These are phyloP conservation scores for Hyposoter dolosus DNA, from an alignment of 2,888 invertebrate species.

Conservation along the genomic window DNA sequence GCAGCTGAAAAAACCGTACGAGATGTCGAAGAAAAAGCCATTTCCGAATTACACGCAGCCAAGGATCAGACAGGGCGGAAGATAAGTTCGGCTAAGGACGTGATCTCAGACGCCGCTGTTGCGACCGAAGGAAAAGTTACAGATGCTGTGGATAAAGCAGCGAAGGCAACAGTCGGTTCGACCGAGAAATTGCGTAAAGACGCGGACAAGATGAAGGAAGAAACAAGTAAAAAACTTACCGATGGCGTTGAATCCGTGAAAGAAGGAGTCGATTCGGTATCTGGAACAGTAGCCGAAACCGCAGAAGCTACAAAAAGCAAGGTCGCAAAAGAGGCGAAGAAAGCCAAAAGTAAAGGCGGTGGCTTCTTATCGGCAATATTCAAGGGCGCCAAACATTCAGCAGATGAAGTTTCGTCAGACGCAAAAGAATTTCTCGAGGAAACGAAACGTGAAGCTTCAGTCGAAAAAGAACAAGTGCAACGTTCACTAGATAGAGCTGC, in stretches of 20 bases:
- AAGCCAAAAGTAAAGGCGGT: slow-evolving; percentile 69
- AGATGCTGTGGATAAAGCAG: slow-evolving; percentile 85
- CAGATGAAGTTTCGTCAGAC: slow-evolving; percentile 77
- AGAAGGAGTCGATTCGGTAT: slow-evolving; percentile 41
- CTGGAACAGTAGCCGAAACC: slow-evolving; percentile 45
- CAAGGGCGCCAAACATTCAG: slow-evolving; percentile 81
- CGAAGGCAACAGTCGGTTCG: slow-evolving; percentile 84
- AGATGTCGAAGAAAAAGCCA: slow-evolving; percentile 61
- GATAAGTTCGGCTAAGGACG: slow-evolving; percentile 53
- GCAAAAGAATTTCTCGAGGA: slow-evolving; percentile 71
- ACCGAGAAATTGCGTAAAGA: slow-evolving; percentile 56
- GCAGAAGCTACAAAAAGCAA: slow-evolving; percentile 81
- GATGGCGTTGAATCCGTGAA: slow-evolving; percentile 60
- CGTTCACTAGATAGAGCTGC: slow-evolving; percentile 58
- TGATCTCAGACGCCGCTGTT: slow-evolving; percentile 84
- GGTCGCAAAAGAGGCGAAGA: slow-evolving; percentile 68
- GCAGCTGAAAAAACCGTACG: slow-evolving; percentile 65
- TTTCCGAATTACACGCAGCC: slow-evolving; percentile 16
- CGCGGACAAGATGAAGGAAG: slow-evolving; percentile 76
- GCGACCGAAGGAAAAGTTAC: slow-evolving; percentile 81
- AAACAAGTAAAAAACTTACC: slow-evolving; percentile 85
- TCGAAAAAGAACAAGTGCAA: slow-evolving; percentile 58
- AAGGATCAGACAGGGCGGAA: slow-evolving; percentile 60
- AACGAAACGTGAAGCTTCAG: slow-evolving; percentile 69
- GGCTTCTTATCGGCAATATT: slow-evolving; percentile 73